phyloP scores from a whole-genome alignment of 2,113 vertebrate species.

The Dasypus novemcinctus region DNA sequence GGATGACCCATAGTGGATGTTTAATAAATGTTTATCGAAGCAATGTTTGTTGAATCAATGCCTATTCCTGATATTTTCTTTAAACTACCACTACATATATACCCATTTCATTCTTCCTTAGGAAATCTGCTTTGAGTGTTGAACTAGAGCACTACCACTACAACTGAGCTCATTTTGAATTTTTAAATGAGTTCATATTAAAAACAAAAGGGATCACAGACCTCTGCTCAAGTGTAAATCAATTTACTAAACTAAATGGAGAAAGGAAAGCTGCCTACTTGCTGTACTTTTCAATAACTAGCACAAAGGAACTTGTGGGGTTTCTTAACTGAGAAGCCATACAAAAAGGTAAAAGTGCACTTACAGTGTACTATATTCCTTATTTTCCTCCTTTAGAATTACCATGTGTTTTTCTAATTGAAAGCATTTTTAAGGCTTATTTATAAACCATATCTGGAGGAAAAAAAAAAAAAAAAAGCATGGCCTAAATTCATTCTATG shows the following conservation, averaged over 20 bases:
- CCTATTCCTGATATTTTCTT: background rate
- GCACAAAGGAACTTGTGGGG: background rate
- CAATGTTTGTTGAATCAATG: background rate
- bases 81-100: background rate
- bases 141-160: background rate
- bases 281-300: background rate
- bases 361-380: background rate
- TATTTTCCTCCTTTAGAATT: conserved; percentile 19
- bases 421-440: conserved; percentile 38
- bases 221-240: background rate
- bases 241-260: background rate
- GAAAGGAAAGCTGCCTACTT: background rate
- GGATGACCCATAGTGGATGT: background rate
- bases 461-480: background rate
- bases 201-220: conserved; percentile 4
- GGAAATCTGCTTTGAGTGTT: background rate
- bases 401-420: conserved; percentile 61
- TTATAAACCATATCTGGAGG: conserved; percentile 49
- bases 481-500: conserved; percentile 51
- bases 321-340: conserved; percentile 37
- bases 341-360: conserved; percentile 44
- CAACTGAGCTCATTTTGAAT: background rate
- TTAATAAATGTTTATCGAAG: background rate
- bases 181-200: conserved; percentile 14
- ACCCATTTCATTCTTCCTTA: background rate